A percentile compares a stretch with the other conserved stretches of the same genome.
These are phyloP conservation scores for Gyrodactylus bullatarudis DNA, from an alignment of 1,140 invertebrate genomes.

Conservation along the genomic window DNA sequence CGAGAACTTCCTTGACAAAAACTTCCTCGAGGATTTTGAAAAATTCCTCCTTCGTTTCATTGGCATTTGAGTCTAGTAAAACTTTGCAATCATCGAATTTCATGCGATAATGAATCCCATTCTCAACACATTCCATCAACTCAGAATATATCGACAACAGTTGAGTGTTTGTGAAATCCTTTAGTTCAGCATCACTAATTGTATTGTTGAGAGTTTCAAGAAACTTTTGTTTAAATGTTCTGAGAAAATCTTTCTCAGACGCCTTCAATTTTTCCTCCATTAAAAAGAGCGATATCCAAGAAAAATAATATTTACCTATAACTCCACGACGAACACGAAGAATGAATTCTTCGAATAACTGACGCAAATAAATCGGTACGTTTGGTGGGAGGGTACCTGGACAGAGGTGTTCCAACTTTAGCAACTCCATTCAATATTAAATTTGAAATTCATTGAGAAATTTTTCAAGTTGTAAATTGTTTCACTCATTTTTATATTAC, in stretches of 20 bases:
- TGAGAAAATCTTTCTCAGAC: not conserved
- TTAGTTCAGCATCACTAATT: not conserved
- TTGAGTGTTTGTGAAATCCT: not conserved
- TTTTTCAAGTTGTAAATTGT: no score
- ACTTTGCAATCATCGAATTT: not conserved
- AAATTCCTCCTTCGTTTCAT: not conserved
- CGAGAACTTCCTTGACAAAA: not conserved
- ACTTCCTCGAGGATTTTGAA: not conserved
- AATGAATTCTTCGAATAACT: not conserved
- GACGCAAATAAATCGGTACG: not conserved
- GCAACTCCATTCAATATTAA: not conserved
- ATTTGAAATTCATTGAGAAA: no score
- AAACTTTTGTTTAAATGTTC: not conserved
- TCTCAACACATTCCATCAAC: not conserved
- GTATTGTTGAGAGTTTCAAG: not conserved
- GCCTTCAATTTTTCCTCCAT: not conserved
- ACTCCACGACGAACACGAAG: not conserved
- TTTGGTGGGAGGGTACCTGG: not conserved
- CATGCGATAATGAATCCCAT: not conserved
- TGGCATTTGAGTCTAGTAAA: not conserved
- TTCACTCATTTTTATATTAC: no score
- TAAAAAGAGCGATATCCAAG: not conserved
- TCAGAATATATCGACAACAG: not conserved
- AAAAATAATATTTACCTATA: not conserved
- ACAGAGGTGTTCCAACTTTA: not conserved